phyloP scores from a whole-genome alignment of 2,113 vertebrate species.

The Bos javanicus region DNA sequence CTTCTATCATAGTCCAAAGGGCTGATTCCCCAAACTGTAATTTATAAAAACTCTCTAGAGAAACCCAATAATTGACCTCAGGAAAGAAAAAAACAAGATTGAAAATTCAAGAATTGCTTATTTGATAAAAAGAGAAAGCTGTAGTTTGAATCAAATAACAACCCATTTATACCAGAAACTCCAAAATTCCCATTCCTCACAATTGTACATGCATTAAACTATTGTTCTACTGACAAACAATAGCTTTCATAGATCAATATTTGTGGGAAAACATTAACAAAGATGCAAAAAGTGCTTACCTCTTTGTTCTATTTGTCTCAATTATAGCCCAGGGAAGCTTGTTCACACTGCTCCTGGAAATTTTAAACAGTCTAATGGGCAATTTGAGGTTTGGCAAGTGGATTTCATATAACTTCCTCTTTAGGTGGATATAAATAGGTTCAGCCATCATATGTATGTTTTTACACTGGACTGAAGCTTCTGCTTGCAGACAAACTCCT shows the following conservation, averaged over 20 bases:
- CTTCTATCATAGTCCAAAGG: background rate
- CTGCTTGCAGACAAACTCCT: background rate
- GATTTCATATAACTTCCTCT: background rate
- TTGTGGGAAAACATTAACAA: background rate
- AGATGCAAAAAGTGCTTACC: background rate
- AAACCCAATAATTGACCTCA: background rate
- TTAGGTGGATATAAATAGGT: background rate
- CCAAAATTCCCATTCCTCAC: background rate
- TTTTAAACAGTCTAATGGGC: background rate
- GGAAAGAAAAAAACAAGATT: background rate
- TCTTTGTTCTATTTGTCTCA: background rate
- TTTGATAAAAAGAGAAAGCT: background rate
- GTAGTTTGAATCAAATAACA: background rate
- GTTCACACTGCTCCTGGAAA: background rate
- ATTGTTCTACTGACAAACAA: background rate
- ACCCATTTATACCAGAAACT: background rate
- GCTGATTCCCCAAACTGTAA: background rate
- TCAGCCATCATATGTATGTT: background rate
- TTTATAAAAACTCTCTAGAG: background rate
- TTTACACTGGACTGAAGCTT: background rate
- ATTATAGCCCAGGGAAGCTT: background rate
- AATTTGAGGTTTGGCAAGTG: background rate
- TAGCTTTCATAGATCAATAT: background rate
- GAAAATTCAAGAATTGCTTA: background rate
- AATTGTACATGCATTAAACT: background rate